A percentile compares a stretch with the other conserved stretches of the same genome.
phyloP scores from a whole-genome alignment of 2,113 vertebrate species.

The Sceloporus undulatus region DNA sequence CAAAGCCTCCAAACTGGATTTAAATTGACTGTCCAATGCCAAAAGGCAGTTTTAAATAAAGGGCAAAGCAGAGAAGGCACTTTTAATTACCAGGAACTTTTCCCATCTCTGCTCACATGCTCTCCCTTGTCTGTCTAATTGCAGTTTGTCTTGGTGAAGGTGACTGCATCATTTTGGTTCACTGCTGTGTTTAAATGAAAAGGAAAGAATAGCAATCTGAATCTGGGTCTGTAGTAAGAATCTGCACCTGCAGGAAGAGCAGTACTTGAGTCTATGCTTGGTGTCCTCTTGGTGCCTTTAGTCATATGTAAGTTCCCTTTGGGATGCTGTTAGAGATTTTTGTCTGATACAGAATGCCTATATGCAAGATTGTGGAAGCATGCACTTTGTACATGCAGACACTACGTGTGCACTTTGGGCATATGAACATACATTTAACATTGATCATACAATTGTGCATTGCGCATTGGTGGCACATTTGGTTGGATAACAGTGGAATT shows the following conservation, averaged over 20 bases:
- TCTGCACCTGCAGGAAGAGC: neutral
- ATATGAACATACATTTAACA: too few relatives aligned
- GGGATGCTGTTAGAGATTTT: too few relatives aligned
- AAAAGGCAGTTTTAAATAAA: conserved; percentile 22
- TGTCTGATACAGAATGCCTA: too few relatives aligned
- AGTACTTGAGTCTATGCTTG: too few relatives aligned
- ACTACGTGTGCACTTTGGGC: too few relatives aligned
- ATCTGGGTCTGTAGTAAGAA: neutral
- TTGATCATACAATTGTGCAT: too few relatives aligned
- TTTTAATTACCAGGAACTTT: conserved; percentile 44
- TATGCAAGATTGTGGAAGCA: too few relatives aligned
- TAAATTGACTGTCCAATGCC: conserved; percentile 33
- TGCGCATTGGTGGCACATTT: too few relatives aligned
- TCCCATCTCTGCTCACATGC: conserved; percentile 44
- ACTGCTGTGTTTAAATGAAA: conserved; percentile 52
- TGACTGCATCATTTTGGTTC: conserved; percentile 61
- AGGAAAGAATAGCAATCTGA: neutral
- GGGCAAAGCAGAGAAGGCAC: conserved; percentile 30
- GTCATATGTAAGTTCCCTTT: too few relatives aligned
- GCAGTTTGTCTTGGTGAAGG: conserved; percentile 68
- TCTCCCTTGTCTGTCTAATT: conserved; percentile 59
- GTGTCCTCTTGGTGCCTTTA: too few relatives aligned
- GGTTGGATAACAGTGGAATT: too few relatives aligned
- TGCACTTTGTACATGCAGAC: too few relatives aligned
- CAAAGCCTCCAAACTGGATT: conserved; percentile 14